Evolutionary conservation across 2,888 invertebrate genomes (phyloP).

Genomic region (Periphyllus acericola): DNA sequence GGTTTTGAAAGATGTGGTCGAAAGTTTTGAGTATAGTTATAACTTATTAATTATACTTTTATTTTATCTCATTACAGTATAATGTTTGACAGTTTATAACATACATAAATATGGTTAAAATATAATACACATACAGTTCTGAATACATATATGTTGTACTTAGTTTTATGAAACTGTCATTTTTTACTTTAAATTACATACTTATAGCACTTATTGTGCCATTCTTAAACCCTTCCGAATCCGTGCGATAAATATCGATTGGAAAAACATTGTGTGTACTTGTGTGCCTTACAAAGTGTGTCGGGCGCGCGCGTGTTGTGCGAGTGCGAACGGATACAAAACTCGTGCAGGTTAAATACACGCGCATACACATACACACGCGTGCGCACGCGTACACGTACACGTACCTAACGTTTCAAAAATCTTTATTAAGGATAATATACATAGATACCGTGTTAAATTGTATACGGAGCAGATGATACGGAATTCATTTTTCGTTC

Average conservation of each 20-base stretch:
- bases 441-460: not conserved
- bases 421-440: not conserved
- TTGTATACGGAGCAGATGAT: not conserved
- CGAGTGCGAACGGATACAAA: not conserved
- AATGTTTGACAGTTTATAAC: not conserved
- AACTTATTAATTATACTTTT: not conserved
- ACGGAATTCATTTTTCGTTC: not conserved
- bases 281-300: not conserved
- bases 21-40: not conserved
- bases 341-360: not conserved
- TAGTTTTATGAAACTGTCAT: too few species aligned
- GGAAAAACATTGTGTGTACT: not conserved
- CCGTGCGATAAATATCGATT: not conserved
- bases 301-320: not conserved
- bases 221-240: too few species aligned
- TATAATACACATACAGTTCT: too few species aligned
- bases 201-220: too few species aligned
- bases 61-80: not conserved
- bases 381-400: not conserved
- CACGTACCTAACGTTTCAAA: not conserved
- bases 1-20: not conserved
- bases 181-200: too few species aligned
- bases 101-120: too few species aligned
- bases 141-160: too few species aligned
- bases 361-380: too few species aligned